Evolutionary conservation across 2,797 vertebrate genomes (phyloP).

Genomic region (Eurystomus glaucurus): DNA sequence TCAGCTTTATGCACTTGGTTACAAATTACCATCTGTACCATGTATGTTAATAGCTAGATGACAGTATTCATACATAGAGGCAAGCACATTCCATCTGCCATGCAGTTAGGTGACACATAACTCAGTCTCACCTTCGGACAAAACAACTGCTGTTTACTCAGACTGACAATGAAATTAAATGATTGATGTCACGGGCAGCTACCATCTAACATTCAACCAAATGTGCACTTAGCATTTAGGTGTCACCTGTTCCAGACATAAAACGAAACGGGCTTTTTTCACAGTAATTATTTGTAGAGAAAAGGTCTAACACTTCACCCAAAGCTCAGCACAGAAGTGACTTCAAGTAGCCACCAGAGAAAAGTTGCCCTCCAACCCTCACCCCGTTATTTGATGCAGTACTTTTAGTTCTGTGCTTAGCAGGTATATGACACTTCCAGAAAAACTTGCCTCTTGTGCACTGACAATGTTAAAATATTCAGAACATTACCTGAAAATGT

Average conservation of each 20-base stretch:
- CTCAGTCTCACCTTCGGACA: conserved; percentile 87
- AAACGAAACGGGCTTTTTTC: conserved; percentile 50
- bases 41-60: conserved; percentile 89
- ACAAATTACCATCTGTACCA: conserved; percentile 90
- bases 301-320: neutral
- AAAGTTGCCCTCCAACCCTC: neutral
- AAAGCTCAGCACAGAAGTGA: neutral
- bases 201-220: conserved; percentile 72
- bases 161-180: conserved; percentile 85
- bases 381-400: accelerated
- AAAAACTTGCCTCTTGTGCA: neutral
- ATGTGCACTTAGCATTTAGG: conserved; percentile 59
- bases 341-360: neutral
- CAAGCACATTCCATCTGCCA: conserved; percentile 90
- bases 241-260: conserved; percentile 63
- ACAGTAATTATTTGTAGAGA: conserved; percentile 11
- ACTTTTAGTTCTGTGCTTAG: neutral
- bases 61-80: conserved; percentile 86
- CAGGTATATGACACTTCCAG: neutral
- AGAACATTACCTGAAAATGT: neutral
- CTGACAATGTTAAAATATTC: neutral
- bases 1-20: conserved; percentile 88
- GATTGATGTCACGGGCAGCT: conserved; percentile 84
- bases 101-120: conserved; percentile 86
- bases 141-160: conserved; percentile 90